These are phyloP conservation scores for Belonocnema kinseyi DNA, from an alignment of 1,140 invertebrate species.

Conservation along the genomic window DNA sequence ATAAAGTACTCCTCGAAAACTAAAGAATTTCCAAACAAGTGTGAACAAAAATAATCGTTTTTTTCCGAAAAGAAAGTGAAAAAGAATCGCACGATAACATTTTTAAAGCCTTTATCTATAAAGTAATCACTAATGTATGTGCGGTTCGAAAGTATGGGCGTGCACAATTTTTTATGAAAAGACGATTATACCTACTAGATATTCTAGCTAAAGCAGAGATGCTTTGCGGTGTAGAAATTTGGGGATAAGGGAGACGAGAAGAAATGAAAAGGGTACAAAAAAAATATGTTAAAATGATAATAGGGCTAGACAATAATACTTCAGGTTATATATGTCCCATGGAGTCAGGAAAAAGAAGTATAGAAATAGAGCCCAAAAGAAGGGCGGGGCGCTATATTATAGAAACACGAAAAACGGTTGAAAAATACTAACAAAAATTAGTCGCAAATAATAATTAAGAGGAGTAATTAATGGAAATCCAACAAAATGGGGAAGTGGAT, in stretches of 20 bases:
- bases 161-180: background rate
- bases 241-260: constrained; percentile 4
- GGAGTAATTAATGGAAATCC: too few relatives aligned
- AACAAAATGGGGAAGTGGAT: too few relatives aligned
- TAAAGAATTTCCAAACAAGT: too few relatives aligned
- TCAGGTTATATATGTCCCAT: constrained; percentile 33
- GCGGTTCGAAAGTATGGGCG: too few relatives aligned
- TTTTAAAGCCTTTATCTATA: too few relatives aligned
- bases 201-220: too few relatives aligned
- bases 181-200: background rate
- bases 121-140: too few relatives aligned
- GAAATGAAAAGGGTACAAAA: constrained; percentile 1
- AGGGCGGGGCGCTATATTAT: background rate
- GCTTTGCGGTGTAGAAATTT: background rate
- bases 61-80: too few relatives aligned
- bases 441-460: too few relatives aligned
- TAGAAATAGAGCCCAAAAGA: constrained; percentile 6
- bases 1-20: too few relatives aligned
- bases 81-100: too few relatives aligned
- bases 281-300: constrained; percentile 33
- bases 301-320: constrained; percentile 14
- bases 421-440: background rate
- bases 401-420: background rate
- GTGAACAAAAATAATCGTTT: too few relatives aligned
- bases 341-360: constrained; percentile 11